These are phyloP conservation scores for Nibea albiflora DNA, from an alignment of 2,113 vertebrate genomes.

Conservation along the genomic window DNA sequence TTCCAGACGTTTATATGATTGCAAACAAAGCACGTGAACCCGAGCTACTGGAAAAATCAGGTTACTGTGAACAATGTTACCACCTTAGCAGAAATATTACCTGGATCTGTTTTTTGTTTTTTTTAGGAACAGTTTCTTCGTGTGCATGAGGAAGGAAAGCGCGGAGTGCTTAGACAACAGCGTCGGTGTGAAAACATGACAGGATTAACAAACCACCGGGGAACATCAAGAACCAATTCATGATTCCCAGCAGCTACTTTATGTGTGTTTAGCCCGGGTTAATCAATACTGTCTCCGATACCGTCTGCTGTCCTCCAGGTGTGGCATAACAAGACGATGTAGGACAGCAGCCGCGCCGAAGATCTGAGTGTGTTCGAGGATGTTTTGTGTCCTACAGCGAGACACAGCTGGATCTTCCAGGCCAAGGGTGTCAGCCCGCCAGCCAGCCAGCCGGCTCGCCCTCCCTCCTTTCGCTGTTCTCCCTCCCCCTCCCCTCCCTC, in stretches of 20 bases:
- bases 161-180: neutral
- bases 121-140: neutral
- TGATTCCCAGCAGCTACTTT: constrained; percentile 60
- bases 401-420: constrained; percentile 69
- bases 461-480: constrained; percentile 11
- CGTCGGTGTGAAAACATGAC: constrained; percentile 27
- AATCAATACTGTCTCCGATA: constrained; percentile 64
- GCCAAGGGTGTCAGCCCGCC: constrained; percentile 68
- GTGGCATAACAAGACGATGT: constrained; percentile 30
- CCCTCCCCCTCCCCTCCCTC: constrained; percentile 34
- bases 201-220: constrained; percentile 43
- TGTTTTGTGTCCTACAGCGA: constrained; percentile 49
- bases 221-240: constrained; percentile 34
- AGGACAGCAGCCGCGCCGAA: constrained; percentile 25
- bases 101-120: neutral
- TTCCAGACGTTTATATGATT: neutral
- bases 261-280: constrained; percentile 41
- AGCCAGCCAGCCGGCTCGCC: constrained; percentile 36
- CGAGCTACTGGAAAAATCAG: neutral
- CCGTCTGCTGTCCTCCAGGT: constrained; percentile 55
- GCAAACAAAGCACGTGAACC: neutral
- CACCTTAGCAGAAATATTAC: neutral
- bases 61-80: neutral
- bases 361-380: constrained; percentile 31
- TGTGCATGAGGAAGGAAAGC: constrained; percentile 13